These are phyloP conservation scores for Odontomyia ornata DNA, from an alignment of 2,888 invertebrate genomes.

Conservation along the genomic window DNA sequence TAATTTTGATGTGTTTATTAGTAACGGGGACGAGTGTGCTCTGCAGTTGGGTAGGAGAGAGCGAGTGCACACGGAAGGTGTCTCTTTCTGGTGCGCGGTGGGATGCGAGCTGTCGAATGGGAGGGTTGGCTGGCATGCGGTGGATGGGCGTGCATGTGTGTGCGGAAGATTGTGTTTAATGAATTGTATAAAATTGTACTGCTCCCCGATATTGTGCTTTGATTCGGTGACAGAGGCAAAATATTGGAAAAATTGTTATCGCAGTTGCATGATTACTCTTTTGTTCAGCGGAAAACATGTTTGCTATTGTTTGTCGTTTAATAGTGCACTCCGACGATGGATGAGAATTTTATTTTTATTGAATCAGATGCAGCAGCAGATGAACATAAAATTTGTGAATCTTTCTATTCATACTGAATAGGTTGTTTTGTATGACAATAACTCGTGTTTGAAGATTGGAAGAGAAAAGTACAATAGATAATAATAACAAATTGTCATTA, in stretches of 20 bases:
- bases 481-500: no score
- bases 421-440: no score
- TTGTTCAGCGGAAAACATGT: no score
- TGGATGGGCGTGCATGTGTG: slow-evolving; percentile 24
- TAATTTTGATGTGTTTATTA: not conserved
- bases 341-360: no score
- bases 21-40: not conserved
- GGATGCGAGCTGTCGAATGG: not conserved
- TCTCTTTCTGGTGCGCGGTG: not conserved
- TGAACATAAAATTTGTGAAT: no score
- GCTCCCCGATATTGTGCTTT: not conserved
- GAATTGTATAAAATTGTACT: slow-evolving; percentile 29
- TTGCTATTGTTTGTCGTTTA: no score
- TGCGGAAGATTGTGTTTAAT: slow-evolving; percentile 15
- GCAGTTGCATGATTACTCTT: not conserved
- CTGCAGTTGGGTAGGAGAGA: not conserved
- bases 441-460: no score
- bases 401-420: no score
- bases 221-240: slow-evolving; percentile 12
- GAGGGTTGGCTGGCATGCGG: not conserved
- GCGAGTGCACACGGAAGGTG: not conserved
- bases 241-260: not conserved
- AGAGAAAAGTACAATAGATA: no score
- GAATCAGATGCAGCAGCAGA: no score
- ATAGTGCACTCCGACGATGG: no score